These are phyloP conservation scores for Heliconius nattereri DNA, from an alignment of 1,140 invertebrate genomes.

Conservation along the genomic window DNA sequence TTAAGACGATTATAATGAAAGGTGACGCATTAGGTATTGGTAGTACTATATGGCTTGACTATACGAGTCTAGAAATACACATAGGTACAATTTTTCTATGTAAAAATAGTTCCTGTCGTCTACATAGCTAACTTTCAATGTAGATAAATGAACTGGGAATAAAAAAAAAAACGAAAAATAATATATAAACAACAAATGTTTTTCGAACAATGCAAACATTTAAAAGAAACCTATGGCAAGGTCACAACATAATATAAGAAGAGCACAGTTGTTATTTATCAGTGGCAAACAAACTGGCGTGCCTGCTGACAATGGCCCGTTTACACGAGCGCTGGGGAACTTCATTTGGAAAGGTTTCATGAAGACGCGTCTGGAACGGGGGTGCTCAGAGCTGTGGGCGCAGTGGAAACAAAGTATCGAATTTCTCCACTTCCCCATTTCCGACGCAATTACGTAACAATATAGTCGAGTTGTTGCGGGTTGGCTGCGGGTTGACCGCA, in stretches of 20 bases:
- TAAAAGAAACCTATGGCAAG: neutral
- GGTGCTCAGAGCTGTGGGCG: constrained; percentile 45
- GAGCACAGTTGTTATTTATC: constrained; percentile 22
- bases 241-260: neutral
- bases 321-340: constrained; percentile 51
- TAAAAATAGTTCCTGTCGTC: neutral
- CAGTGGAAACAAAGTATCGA: constrained; percentile 72
- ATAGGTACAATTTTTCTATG: neutral
- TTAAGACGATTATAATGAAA: constrained; percentile 26
- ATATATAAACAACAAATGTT: neutral
- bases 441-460: constrained; percentile 75
- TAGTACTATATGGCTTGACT: constrained; percentile 5
- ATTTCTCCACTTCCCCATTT: constrained; percentile 77
- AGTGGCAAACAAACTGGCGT: constrained; percentile 37
- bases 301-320: constrained; percentile 45
- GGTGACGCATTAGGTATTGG: constrained; percentile 14
- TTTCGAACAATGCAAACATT: neutral
- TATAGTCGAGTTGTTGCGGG: constrained; percentile 61
- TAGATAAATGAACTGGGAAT: too few species aligned
- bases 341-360: constrained; percentile 76
- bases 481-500: constrained; percentile 58
- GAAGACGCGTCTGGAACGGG: constrained; percentile 49
- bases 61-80: neutral
- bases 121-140: too few species aligned
- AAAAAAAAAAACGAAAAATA: neutral